phyloP scores from a whole-genome alignment of 2,888 invertebrate genomes.

The Hermodice carunculata region DNA sequence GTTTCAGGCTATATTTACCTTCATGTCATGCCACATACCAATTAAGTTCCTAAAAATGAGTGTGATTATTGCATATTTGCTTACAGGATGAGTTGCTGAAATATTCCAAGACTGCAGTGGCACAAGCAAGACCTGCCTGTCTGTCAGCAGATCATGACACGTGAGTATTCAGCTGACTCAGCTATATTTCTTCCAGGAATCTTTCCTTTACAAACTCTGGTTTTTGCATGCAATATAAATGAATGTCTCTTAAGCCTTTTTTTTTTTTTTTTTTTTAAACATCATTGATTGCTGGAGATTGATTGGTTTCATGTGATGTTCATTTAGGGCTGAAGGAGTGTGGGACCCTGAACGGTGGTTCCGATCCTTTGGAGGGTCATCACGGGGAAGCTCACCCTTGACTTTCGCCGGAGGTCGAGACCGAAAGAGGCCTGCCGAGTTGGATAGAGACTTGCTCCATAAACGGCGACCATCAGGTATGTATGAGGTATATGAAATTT shows the following conservation, averaged over 20 bases:
- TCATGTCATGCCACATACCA: too few relatives aligned
- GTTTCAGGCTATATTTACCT: too few relatives aligned
- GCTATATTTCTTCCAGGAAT: neutral
- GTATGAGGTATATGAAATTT: too few relatives aligned
- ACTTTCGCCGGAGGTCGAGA: constrained; percentile 37
- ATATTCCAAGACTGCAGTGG: constrained; percentile 79
- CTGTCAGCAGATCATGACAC: constrained; percentile 74
- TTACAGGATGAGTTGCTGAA: constrained; percentile 81
- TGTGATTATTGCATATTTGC: constrained; percentile 69
- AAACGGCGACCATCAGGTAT: constrained; percentile 61
- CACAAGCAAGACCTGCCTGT: constrained; percentile 81
- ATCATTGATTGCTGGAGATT: too few relatives aligned
- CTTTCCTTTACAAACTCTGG: neutral
- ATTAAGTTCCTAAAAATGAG: too few relatives aligned
- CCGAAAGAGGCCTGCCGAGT: constrained; percentile 52
- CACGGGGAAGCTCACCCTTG: constrained; percentile 55
- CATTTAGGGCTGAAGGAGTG: constrained; percentile 54
- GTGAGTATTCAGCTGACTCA: constrained; percentile 65
- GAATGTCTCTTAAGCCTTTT: too few relatives aligned
- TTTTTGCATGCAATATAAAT: neutral
- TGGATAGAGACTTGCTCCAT: constrained; percentile 49
- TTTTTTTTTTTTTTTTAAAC: too few relatives aligned
- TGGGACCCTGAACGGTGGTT: constrained; percentile 67
- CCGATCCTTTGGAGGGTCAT: constrained; percentile 44
- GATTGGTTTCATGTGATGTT: neutral